Base-by-base conservation (phyloP, 2,888 invertebrate genomes). In the Tiliacea aurago region DNA sequence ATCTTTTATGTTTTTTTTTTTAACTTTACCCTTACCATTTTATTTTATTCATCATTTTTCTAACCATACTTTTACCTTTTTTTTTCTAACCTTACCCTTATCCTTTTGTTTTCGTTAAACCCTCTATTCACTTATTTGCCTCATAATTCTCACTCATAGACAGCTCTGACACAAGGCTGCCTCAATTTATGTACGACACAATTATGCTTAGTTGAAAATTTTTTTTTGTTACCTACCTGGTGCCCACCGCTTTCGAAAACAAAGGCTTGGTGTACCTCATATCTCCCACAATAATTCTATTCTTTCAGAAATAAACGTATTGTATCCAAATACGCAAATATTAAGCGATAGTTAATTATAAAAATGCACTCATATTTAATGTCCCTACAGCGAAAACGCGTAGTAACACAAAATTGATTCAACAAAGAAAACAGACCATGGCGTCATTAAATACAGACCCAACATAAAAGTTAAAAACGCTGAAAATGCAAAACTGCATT, bases 401-500 rank as follows among this genome's bases (percentile, higher is more conserved):
- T 33, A 15, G 5, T 4, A 47, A n/a, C 41, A 47, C 47, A 43
- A 56, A 33, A 58, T 70, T 43, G 11, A 49, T 15, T 49, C 4
- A 49, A 43, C 23, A 70, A 58, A 78, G 1, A 74, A 58, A 74
- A 70, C 55, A 53, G 4, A 18, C 1, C 18, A 13, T 33, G 7
- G 13, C 20, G 1, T 13, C 59, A 73, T 82, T 70, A 62, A 70
- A 65, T 47, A 64, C 63, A 64, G 51, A 58, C 45, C 20, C 58
- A 53, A 59, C 75, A 69, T 45, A n/a, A 68, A 76, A 56, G 11
- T 73, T 51, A 18, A 49, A 58, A 79, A 73, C 33, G 55, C n/a
- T 73, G 64, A 67, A 71, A 76, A 72, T 62, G 53, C 64, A 75
- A 61, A 53, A 62, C 62, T 59, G 41, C 62, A 74, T 68, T 79